A percentile compares a stretch with the other conserved stretches of the same genome.
Evolutionary conservation across 2,888 invertebrate species (phyloP).

Genomic region (Xylophagus ater): DNA sequence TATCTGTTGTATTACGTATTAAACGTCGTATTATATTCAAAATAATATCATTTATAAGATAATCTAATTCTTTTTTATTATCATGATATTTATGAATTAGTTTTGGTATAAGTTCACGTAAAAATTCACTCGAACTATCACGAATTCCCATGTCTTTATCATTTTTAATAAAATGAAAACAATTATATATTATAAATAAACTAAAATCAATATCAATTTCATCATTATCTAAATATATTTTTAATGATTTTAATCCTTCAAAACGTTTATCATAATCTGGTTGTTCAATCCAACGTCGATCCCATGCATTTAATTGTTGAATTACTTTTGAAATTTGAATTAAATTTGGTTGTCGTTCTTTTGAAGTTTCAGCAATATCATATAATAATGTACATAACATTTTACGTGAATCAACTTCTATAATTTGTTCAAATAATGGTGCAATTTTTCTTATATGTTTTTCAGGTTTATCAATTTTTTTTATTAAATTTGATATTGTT

Average conservation of each 20-base stretch:
- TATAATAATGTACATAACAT: constrained; percentile 52
- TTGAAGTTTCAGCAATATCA: constrained; percentile 45
- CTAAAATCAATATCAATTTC: constrained; percentile 53
- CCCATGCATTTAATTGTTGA: constrained; percentile 72
- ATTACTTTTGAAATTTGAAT: constrained; percentile 46
- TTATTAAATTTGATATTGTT: constrained; percentile 63
- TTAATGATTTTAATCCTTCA: constrained; percentile 67
- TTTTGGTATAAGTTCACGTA: constrained; percentile 57
- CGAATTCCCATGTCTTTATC: constrained; percentile 75
- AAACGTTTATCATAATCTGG: constrained; percentile 79
- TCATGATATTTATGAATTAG: constrained; percentile 47
- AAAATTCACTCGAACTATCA: constrained; percentile 63
- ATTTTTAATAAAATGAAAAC: constrained; percentile 62
- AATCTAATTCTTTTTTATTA: constrained; percentile 46
- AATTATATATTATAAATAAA: constrained; percentile 68
- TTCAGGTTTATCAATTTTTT: constrained; percentile 52
- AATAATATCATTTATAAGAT: constrained; percentile 62
- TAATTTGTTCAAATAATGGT: constrained; percentile 59
- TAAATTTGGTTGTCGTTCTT: constrained; percentile 19
- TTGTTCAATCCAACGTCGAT: constrained; percentile 82
- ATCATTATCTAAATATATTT: too few relatives aligned
- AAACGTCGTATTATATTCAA: constrained; percentile 60
- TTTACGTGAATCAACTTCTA: constrained; percentile 54
- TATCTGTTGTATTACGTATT: constrained; percentile 57
- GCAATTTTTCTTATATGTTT: constrained; percentile 57